Evolutionary conservation across 2,888 invertebrate species (phyloP).

Genomic region (Tipula lateralis): DNA sequence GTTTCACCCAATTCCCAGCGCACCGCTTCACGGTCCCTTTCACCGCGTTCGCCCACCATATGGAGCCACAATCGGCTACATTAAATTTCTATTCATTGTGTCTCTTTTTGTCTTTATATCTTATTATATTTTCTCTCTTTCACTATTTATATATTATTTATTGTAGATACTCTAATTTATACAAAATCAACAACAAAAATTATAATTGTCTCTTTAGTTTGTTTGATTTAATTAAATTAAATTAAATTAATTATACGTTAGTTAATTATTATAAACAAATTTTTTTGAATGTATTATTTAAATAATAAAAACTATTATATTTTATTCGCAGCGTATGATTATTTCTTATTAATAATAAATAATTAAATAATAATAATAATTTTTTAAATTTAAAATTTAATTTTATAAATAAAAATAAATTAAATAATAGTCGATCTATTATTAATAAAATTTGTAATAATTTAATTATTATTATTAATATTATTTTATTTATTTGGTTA

Average conservation of each 20-base stretch:
- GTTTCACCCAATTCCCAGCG: conserved; percentile 52
- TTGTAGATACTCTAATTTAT: background rate
- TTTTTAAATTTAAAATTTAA: conserved; percentile 19
- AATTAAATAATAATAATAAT: background rate
- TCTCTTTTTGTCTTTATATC: conserved; percentile 39
- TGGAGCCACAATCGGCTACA: conserved; percentile 37
- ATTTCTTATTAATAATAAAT: conserved; percentile 11
- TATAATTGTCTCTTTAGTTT: background rate
- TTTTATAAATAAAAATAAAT: conserved; percentile 11
- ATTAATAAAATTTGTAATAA: conserved; percentile 19
- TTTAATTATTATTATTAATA: conserved; percentile 13
- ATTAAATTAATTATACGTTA: background rate
- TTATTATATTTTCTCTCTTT: background rate
- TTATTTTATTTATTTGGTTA: background rate
- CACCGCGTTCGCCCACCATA: conserved; percentile 51
- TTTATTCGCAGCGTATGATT: background rate
- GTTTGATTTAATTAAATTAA: background rate
- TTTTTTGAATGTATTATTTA: conserved; percentile 35
- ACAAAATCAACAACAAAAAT: background rate
- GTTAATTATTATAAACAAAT: background rate
- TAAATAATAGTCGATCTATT: background rate
- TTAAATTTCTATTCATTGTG: conserved; percentile 20
- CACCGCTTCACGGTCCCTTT: conserved; percentile 52
- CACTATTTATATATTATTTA: too few species aligned
- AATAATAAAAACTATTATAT: conserved; percentile 14